phyloP scores from a whole-genome alignment of 2,797 vertebrate species.

The Cuculus canorus region DNA sequence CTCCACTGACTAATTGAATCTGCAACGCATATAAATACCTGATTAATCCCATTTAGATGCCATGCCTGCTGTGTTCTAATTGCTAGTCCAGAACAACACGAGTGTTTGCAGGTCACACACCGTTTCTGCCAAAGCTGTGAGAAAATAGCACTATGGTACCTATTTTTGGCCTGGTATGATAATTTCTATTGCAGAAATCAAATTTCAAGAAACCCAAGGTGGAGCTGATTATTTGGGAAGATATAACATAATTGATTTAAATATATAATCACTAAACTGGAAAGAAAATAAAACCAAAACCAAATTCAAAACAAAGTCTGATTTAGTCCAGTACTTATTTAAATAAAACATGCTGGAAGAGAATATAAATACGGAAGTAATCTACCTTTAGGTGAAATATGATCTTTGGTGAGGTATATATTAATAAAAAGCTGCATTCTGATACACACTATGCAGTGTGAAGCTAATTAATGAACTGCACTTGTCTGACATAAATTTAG shows the following conservation, averaged over 20 bases:
- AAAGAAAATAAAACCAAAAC: background rate
- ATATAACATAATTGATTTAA: background rate
- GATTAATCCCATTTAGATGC: background rate
- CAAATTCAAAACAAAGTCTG: background rate
- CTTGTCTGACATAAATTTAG: background rate
- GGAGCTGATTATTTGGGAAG: background rate
- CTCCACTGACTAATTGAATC: background rate
- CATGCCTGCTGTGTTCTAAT: background rate
- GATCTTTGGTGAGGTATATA: background rate
- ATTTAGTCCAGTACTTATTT: background rate
- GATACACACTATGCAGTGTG: fast-evolving
- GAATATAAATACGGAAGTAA: background rate
- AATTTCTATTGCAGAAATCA: background rate
- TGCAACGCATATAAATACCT: background rate
- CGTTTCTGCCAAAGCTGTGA: background rate
- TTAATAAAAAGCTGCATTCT: background rate
- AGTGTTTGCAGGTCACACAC: background rate
- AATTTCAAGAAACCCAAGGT: background rate
- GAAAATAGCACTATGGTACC: background rate
- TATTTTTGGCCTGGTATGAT: background rate
- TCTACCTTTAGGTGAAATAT: background rate
- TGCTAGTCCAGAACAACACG: background rate
- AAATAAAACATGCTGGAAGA: background rate
- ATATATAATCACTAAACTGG: background rate
- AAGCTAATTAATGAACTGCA: background rate